A percentile compares a stretch with the other conserved stretches of the same genome.
Evolutionary conservation across 2,888 invertebrate genomes (phyloP).

Genomic region (Ophonus ardosiacus): DNA sequence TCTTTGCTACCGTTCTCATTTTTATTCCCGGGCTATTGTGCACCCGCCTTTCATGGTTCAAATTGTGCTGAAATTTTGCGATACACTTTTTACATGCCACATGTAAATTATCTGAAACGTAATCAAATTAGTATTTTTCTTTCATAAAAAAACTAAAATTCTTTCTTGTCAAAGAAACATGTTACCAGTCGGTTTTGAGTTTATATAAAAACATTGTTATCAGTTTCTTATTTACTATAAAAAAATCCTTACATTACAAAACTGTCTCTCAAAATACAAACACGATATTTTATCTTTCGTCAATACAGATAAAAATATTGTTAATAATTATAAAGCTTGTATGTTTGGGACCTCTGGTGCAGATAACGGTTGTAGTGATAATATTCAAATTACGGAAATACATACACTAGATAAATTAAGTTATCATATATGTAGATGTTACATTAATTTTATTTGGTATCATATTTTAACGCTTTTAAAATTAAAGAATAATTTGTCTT

Average conservation of each 20-base stretch:
- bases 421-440: not conserved
- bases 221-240: slow-evolving; percentile 38
- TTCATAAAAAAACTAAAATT: slow-evolving; percentile 11
- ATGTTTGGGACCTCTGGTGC: not conserved
- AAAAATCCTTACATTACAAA: slow-evolving; percentile 38
- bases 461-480: too few relatives aligned
- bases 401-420: not conserved
- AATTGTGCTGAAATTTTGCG: not conserved
- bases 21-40: too few relatives aligned
- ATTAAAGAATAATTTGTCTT: too few relatives aligned
- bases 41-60: not conserved
- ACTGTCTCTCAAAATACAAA: slow-evolving; percentile 9
- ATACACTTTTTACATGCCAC: slow-evolving; percentile 3
- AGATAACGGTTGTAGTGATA: not conserved
- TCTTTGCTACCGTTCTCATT: too few relatives aligned
- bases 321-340: not conserved
- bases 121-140: slow-evolving; percentile 28
- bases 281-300: slow-evolving; percentile 31
- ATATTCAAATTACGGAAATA: not conserved
- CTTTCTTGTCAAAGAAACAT: slow-evolving; percentile 16
- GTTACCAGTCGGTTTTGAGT: slow-evolving; percentile 28
- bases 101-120: slow-evolving; percentile 20
- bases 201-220: slow-evolving; percentile 43
- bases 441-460: not conserved
- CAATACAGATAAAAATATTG: slow-evolving; percentile 33